phyloP scores from a whole-genome alignment of 2,888 invertebrate species.

The Heliconius ethilla region DNA sequence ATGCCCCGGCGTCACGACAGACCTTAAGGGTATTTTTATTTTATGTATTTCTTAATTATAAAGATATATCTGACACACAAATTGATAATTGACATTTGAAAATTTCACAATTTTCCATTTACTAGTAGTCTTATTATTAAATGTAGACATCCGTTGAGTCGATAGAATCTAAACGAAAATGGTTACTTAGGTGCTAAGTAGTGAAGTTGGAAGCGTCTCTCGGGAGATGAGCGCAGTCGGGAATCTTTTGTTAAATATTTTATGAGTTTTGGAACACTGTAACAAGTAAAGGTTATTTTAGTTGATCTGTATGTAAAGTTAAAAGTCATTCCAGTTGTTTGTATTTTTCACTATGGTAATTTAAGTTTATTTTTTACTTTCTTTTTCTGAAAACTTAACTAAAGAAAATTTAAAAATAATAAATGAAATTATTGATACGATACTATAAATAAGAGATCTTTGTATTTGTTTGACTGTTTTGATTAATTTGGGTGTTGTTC shows the following conservation, averaged over 20 bases:
- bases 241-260: constrained; percentile 81
- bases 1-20: too few relatives aligned
- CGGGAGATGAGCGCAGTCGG: constrained; percentile 62
- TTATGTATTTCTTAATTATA: too few relatives aligned
- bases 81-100: too few relatives aligned
- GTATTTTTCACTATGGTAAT: background rate
- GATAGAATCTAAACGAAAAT: constrained; percentile 42
- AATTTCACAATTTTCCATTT: background rate
- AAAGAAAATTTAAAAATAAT: too few relatives aligned
- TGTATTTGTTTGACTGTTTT: too few relatives aligned
- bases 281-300: constrained; percentile 54
- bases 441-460: too few relatives aligned
- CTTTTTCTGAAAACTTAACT: background rate
- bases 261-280: constrained; percentile 69
- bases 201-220: constrained; percentile 56
- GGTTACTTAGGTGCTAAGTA: constrained; percentile 63
- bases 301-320: constrained; percentile 27
- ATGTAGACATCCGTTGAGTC: constrained; percentile 51
- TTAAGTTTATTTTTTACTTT: background rate
- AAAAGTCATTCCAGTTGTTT: background rate
- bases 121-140: constrained; percentile 12
- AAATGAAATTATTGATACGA: too few relatives aligned
- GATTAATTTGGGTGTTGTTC: too few relatives aligned
- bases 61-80: too few relatives aligned
- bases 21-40: too few relatives aligned